Conservation (phyloP, 2,888 invertebrate species). For the Archips crataeganus region DNA sequence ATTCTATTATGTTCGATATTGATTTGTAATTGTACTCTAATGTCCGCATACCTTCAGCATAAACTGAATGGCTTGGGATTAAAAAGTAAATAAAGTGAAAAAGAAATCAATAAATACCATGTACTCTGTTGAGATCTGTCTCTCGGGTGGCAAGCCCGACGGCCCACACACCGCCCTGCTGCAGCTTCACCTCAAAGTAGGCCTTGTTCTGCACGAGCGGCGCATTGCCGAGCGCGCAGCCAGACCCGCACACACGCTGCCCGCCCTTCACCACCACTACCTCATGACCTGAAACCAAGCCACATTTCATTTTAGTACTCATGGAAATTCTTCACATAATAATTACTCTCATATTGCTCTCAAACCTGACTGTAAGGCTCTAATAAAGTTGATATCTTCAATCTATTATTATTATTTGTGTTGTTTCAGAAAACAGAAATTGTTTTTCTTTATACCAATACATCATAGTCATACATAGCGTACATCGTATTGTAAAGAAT, state of each 20-base stretch:
- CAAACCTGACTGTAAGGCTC: neutral
- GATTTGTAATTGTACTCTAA: neutral
- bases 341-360: neutral
- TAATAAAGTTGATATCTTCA: too few relatives aligned
- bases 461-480: too few relatives aligned
- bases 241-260: slow-evolving; percentile 96
- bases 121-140: slow-evolving; percentile 93
- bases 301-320: neutral
- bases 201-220: slow-evolving; percentile 98
- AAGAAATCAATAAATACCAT: slow-evolving; percentile 77
- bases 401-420: too few relatives aligned
- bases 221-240: slow-evolving; percentile 96
- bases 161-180: slow-evolving; percentile 98
- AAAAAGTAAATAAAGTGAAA: neutral
- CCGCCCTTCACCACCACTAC: slow-evolving; percentile 98
- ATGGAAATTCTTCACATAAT: neutral
- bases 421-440: too few relatives aligned
- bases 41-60: neutral
- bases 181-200: slow-evolving; percentile 99
- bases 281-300: slow-evolving; percentile 91
- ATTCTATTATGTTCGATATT: neutral
- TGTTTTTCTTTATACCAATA: too few relatives aligned
- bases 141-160: slow-evolving; percentile 96
- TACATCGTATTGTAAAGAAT: neutral
- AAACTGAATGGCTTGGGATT: neutral